phyloP scores from a whole-genome alignment of 2,113 vertebrate species.

The Psammodynastes pulverulentus region DNA sequence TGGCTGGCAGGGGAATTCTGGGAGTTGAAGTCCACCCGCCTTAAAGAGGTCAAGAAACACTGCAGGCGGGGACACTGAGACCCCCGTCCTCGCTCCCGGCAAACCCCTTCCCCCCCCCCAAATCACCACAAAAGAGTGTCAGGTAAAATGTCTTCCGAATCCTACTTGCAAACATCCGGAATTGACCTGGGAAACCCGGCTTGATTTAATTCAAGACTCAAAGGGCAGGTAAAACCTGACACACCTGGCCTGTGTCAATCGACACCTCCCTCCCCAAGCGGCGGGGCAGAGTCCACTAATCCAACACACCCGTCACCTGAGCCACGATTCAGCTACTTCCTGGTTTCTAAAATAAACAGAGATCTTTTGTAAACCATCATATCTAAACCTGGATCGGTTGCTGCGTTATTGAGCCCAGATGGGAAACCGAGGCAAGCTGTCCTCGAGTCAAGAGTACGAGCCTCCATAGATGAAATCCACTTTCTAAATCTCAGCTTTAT shows the following conservation, averaged over 20 bases:
- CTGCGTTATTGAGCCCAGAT: background rate
- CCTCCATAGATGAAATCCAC: background rate
- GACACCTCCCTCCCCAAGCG: rapidly evolving
- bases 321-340: background rate
- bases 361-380: too few species aligned
- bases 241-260: background rate
- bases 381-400: background rate
- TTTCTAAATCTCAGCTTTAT: background rate
- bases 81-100: background rate
- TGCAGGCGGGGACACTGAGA: too few species aligned
- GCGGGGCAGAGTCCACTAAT: background rate
- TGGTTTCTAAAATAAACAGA: background rate
- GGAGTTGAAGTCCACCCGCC: background rate
- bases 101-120: background rate
- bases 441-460: too few species aligned
- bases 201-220: background rate
- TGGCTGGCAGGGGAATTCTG: background rate
- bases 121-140: background rate
- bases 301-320: background rate
- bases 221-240: background rate
- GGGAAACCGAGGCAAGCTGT: background rate
- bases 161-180: background rate
- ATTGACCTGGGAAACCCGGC: background rate
- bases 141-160: background rate
- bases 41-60: background rate